Evolutionary conservation across 2,113 vertebrate genomes (phyloP), one percentile per base, ranked within the genome.

Genomic region (Ia io): DNA sequence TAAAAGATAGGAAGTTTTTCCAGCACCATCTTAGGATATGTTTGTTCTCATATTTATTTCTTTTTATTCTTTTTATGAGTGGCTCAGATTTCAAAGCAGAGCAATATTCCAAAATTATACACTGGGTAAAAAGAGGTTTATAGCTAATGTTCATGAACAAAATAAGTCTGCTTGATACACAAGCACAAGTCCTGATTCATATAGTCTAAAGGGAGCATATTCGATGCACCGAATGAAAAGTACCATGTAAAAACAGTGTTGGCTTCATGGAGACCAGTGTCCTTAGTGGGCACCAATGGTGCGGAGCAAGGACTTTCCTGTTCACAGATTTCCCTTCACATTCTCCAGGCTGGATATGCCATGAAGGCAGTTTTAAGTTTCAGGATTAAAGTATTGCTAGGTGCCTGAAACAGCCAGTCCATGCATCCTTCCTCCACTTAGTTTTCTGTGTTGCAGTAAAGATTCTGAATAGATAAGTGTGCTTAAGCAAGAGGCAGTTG

Each of bases 41-140:
- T 87, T 59, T 44, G 47, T 96, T 92, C 35, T 90, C 61, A 61
- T 40, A 69, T 86, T 88, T 88, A 71, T 82, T 91, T 90, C 51
- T 16, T 35, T 84, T 51, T 63, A 42, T 84, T 76, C 18, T 80
- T 79, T 78, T 67, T 16, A 10, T 40, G 30, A 86, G 37, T 77
- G 56, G 42, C 14, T 91, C 22, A 44, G n/a, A 80, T 84, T 84
- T 84, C 56, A 89, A 94, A 61, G 18, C 79, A 84, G 42, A 78
- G n/a, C 70, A 20, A 25, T 44, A 61, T 67, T 82, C 17, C 37
- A 70, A 56, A 85, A 35, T 67, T 83, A 74, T 53, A 18, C 22
- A 28, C 14, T 16, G 4, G 22, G 16, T 59, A 42, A 89, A 74
- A n/a, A 23, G 56, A 91, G 3, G 28, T 83, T 80, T 95, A 44